Percentiles rank a stretch among this genome's conserved stretches.
These are phyloP conservation scores for Naja naja DNA, from an alignment of 2,113 vertebrate genomes.

Conservation along the genomic window DNA sequence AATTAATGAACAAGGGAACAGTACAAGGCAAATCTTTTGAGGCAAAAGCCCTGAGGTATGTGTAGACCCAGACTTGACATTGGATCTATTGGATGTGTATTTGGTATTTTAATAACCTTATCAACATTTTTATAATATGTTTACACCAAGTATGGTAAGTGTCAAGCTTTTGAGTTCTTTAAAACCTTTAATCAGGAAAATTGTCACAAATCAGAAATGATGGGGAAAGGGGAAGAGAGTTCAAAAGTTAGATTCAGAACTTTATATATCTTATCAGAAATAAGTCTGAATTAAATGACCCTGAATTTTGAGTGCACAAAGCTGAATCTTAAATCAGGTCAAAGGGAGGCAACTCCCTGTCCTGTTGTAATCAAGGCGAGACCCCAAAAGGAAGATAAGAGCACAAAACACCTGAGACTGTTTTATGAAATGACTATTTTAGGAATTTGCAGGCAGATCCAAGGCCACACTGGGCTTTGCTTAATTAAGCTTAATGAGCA, in stretches of 20 bases:
- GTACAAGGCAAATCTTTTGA: not conserved
- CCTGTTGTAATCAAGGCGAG: not conserved
- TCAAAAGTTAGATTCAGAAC: not conserved
- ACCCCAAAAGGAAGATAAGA: not conserved
- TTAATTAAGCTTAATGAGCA: not conserved
- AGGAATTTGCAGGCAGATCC: not conserved
- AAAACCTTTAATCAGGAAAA: not conserved
- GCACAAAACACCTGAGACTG: not conserved
- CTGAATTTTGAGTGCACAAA: not conserved
- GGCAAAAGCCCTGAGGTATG: not conserved
- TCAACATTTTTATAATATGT: not conserved
- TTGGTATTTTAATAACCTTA: not conserved
- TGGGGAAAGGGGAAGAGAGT: not conserved
- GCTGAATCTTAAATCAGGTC: not conserved
- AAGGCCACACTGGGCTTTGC: not conserved
- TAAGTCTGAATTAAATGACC: not conserved
- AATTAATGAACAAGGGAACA: not conserved
- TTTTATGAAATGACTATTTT: not conserved
- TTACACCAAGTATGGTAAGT: not conserved
- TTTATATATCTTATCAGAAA: not conserved
- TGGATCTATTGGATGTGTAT: not conserved
- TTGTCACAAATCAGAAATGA: not conserved
- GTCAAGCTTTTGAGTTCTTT: not conserved
- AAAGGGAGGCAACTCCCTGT: not conserved
- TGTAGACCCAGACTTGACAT: not conserved